Evolutionary conservation across 2,888 invertebrate genomes (phyloP), one percentile per base, ranked within the genome.

Genomic region (Ryuthela nishihirai): DNA sequence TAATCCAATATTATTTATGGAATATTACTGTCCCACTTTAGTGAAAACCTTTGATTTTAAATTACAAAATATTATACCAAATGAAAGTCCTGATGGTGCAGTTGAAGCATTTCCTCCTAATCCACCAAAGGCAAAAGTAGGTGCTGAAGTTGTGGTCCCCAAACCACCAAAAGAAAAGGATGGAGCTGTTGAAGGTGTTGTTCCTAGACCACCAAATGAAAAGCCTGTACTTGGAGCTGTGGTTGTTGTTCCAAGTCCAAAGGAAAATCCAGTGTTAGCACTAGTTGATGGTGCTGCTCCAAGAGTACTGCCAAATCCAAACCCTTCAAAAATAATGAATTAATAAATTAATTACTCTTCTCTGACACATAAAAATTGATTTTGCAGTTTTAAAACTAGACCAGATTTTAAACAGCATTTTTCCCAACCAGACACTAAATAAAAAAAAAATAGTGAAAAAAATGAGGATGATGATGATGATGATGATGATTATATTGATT

Each of bases 131-230:
- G n/a, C n/a, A n/a, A n/a, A n/a, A n/a, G n/a, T n/a, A n/a, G n/a
- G n/a, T n/a, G n/a, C n/a, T n/a, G n/a, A n/a, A n/a, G n/a, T n/a
- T n/a, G 52, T 17, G n/a, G 42, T 24, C 2, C 54, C 54, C 32
- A 58, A 52, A 18, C 50, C 56, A 18, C 56, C 52, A 40, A 53
- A 62, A 18, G 48, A 44, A 48, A 54, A 53, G 18, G 54, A 53
- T 15, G 56, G 36, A 3, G 62, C 32, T 15, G 45, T 34, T 10
- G 56, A 56, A n/a, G 20, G 21, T 10, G 62, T 45, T 6, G 62
- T 20, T 5, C 54, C 60, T 23, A 62, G 35, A 17, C 52, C 45
- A 43, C 39, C 21, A 39, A 56, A 56, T 35, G 35, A 40, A 38
- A 53, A 52, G 17, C 58, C 62, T n/a, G 49, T 46, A 23, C n/a